Conservation (phyloP, 1,140 invertebrate species). For the Delia radicum region DNA sequence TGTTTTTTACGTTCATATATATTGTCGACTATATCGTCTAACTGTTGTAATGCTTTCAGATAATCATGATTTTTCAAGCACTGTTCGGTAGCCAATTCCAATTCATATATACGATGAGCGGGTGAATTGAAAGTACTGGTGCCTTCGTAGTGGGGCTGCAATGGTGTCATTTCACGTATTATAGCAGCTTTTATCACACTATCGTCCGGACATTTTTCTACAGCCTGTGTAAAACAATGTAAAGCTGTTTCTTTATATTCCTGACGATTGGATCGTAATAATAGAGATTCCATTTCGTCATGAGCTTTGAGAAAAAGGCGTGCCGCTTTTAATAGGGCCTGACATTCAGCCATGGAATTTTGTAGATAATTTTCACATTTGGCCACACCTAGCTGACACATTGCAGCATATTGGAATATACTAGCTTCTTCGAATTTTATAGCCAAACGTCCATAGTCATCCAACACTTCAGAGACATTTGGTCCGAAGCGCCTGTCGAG, state of each 20-base stretch:
- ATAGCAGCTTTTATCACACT: conserved; percentile 50
- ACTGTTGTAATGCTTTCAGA: conserved; percentile 42
- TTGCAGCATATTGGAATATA: conserved; percentile 50
- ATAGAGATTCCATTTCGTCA: conserved; percentile 34
- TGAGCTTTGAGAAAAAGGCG: conserved; percentile 40
- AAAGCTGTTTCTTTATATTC: conserved; percentile 46
- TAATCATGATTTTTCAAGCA: conserved; percentile 39
- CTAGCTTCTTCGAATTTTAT: conserved; percentile 47
- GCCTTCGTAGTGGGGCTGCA: conserved; percentile 38
- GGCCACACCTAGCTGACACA: conserved; percentile 51
- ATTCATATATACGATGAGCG: conserved; percentile 46
- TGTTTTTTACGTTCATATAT: conserved; percentile 48
- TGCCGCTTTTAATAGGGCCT: conserved; percentile 47
- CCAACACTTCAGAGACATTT: conserved; percentile 45
- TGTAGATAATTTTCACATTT: conserved; percentile 48
- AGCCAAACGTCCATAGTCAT: conserved; percentile 48
- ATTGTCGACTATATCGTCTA: conserved; percentile 53
- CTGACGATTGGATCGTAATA: conserved; percentile 34
- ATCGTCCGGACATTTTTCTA: conserved; percentile 41
- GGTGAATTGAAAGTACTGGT: conserved; percentile 52
- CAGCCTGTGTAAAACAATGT: conserved; percentile 44
- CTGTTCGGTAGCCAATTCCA: conserved; percentile 41
- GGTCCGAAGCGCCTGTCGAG: conserved; percentile 48
- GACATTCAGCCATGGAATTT: conserved; percentile 38
- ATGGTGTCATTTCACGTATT: conserved; percentile 42